Base-by-base conservation (phyloP, 1,140 invertebrate genomes). In the Drosophila willistoni region DNA sequence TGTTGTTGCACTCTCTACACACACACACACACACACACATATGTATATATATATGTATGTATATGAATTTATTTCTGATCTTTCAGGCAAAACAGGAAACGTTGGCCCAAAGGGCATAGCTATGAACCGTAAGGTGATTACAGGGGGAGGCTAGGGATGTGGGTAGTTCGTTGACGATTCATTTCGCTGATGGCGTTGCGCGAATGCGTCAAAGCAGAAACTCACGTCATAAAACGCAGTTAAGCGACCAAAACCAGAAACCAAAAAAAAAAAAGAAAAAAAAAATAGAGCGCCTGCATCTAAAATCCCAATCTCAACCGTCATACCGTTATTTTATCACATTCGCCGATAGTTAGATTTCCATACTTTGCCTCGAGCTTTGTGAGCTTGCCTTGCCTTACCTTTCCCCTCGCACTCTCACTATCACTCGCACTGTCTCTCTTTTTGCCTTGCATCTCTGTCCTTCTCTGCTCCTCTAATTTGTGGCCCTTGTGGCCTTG, bases 181-280 rank as follows among this genome's bases (percentile, higher is more conserved):
- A 22, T 47, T 47, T 19, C 9, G 44, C 44, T 10, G 14, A 19
- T 57, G 56, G 56, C 33, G 3, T 25, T 41, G 25, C 64, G 29
- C 51, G 64, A 79, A 64, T 83, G 83, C 75, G 83, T 83, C 83
- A 82, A 86, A 83, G 75, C 70, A 73, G 17, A 87, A 73, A 73
- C 76, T 77, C 81, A 89, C 83, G 83, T 86, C 82, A 87, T 79
- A 82, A 29, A 76, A 59, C 68, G 68, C 66, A 51, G 44, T 51
- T 22, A 51, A 22, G 17, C 44, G 3, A 22, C 44, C 63, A 54
- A 34, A 29, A 29, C 29, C 29, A 29, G n/a, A 29, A 29, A 29
- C 29, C 29, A 29, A 29, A 29, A 29, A 2, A 2, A 25, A 25
- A 25, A 29, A 29, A 29, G 6, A 29, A 29, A 29, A 60, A 34